phyloP scores from a whole-genome alignment of 2,113 vertebrate genomes.

The Pseudonaja textilis region DNA sequence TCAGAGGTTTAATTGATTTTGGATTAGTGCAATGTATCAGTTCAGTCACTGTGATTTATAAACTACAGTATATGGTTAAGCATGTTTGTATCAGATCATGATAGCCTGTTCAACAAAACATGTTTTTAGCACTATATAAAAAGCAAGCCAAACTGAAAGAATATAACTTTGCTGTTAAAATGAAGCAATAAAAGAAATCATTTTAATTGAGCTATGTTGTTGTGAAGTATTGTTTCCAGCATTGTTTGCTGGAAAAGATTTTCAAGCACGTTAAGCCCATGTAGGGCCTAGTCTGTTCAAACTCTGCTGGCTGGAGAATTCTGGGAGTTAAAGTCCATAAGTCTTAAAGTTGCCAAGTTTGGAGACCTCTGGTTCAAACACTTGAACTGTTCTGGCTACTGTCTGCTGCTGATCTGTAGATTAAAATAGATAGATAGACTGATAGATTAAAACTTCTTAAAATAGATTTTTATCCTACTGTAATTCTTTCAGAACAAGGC shows the following conservation, averaged over 20 bases:
- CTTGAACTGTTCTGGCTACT: background rate
- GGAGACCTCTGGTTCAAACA: background rate
- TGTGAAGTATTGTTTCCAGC: background rate
- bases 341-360: too few relatives aligned
- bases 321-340: too few relatives aligned
- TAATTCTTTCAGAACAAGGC: rapidly evolving
- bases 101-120: background rate
- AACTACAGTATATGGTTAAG: background rate
- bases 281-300: background rate
- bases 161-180: constrained; percentile 72
- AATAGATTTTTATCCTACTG: background rate
- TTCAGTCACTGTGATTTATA: background rate
- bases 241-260: background rate
- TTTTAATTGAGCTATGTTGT: background rate
- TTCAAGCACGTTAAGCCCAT: background rate
- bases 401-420: background rate
- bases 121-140: background rate
- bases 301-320: too few relatives aligned
- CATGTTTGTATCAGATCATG: background rate
- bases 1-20: background rate
- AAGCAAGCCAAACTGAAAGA: constrained; percentile 33
- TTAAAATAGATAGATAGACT: background rate
- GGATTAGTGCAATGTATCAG: background rate
- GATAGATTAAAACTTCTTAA: background rate
- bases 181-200: constrained; percentile 60